Conservation (phyloP, 2,113 vertebrate genomes). For the Peromyscus leucopus region DNA sequence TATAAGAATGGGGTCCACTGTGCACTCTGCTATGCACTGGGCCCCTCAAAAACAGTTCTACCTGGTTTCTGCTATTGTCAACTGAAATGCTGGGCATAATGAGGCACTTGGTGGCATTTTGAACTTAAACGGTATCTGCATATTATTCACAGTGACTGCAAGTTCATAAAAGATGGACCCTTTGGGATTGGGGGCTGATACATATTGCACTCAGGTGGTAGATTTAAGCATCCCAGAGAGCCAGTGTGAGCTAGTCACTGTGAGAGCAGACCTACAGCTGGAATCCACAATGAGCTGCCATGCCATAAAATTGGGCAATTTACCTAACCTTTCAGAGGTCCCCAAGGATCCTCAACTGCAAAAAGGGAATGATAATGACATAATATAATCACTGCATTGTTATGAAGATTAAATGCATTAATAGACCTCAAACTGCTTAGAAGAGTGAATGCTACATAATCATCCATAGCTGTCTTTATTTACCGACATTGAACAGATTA, state of each 20-base stretch:
- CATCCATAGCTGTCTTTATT: neutral
- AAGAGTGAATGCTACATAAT: neutral
- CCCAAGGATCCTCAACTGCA: neutral
- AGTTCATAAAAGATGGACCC: slow-evolving; percentile 1
- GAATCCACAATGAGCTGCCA: slow-evolving; percentile 38
- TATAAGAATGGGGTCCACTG: neutral
- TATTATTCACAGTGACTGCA: slow-evolving; percentile 55
- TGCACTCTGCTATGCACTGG: neutral
- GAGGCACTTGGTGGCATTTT: slow-evolving; percentile 41
- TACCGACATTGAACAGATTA: neutral
- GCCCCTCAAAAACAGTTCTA: neutral
- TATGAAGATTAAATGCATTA: slow-evolving; percentile 50
- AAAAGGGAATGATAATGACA: neutral
- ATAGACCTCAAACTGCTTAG: neutral
- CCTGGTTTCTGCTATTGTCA: neutral
- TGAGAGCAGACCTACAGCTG: neutral
- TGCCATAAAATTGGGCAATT: slow-evolving; percentile 25
- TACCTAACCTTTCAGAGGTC: slow-evolving; percentile 27
- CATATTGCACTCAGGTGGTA: neutral
- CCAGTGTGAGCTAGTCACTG: neutral
- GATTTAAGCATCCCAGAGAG: neutral
- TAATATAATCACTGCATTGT: neutral
- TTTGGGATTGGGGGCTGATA: slow-evolving; percentile 24
- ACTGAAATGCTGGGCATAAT: slow-evolving; percentile 28
- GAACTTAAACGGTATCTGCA: slow-evolving; percentile 41